phyloP scores from a whole-genome alignment of 1,140 invertebrate genomes.

The Diabrotica undecimpunctata region DNA sequence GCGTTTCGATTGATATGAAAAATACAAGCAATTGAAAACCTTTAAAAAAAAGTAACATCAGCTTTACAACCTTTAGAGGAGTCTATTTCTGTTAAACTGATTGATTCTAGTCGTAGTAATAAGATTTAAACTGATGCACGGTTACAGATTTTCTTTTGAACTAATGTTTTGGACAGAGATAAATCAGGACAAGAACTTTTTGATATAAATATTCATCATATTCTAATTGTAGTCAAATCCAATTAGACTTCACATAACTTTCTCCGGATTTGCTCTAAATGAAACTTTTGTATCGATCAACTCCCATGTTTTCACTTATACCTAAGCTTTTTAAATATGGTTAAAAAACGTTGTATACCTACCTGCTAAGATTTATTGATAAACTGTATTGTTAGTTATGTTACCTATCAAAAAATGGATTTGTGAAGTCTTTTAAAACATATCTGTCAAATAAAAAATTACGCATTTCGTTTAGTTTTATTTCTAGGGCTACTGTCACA shows the following conservation, averaged over 20 bases:
- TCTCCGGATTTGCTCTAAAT: background rate
- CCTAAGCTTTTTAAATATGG: background rate
- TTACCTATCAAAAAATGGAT: background rate
- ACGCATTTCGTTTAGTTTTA: background rate
- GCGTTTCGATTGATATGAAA: no score
- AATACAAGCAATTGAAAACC: no score
- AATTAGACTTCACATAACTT: background rate
- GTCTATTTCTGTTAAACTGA: no score
- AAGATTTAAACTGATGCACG: no score
- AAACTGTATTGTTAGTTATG: constrained; percentile 1
- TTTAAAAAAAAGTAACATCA: no score
- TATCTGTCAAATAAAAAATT: constrained; percentile 3
- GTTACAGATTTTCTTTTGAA: no score
- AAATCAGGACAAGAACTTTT: background rate
- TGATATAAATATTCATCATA: background rate
- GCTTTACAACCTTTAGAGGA: no score
- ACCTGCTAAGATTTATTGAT: constrained; percentile 1
- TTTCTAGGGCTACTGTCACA: no score
- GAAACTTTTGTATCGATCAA: background rate
- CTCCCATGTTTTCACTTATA: background rate
- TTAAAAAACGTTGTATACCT: background rate
- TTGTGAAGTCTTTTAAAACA: background rate
- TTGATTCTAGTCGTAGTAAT: no score
- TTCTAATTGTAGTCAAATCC: background rate
- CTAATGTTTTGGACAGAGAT: no score